A percentile compares a stretch with the other conserved stretches of the same genome.
Evolutionary conservation across 2,113 vertebrate species (phyloP).

Genomic region (Delphinapterus leucas): DNA sequence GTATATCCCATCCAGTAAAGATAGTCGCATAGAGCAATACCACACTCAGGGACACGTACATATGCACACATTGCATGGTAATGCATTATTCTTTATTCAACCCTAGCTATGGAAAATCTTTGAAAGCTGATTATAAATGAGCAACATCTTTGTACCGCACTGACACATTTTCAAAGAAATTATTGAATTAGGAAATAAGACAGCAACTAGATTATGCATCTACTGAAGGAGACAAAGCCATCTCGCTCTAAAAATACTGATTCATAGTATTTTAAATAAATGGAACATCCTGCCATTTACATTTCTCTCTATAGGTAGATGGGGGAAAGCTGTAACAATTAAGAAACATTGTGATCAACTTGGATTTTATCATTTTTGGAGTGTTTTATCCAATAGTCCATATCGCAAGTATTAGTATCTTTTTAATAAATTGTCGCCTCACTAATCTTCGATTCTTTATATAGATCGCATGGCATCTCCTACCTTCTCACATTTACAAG

Average conservation of each 20-base stretch:
- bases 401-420: background rate
- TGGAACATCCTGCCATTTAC: background rate
- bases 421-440: background rate
- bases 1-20: background rate
- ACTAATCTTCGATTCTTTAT: background rate
- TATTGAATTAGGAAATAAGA: background rate
- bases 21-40: background rate
- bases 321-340: background rate
- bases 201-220: background rate
- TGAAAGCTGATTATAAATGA: background rate
- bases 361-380: background rate
- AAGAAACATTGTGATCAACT: background rate
- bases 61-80: rapidly evolving
- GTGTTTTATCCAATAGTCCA: background rate
- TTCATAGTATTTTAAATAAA: constrained; percentile 30
- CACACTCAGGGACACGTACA: background rate
- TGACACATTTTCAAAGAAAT: background rate
- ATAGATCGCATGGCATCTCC: background rate
- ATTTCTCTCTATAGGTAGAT: background rate
- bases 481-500: background rate
- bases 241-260: background rate
- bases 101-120: background rate
- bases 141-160: background rate
- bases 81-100: background rate
- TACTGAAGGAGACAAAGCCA: background rate